A percentile compares a stretch with the other conserved stretches of the same genome.
phyloP scores from a whole-genome alignment of 2,797 vertebrate species.

The Silurus lanzhouensis region DNA sequence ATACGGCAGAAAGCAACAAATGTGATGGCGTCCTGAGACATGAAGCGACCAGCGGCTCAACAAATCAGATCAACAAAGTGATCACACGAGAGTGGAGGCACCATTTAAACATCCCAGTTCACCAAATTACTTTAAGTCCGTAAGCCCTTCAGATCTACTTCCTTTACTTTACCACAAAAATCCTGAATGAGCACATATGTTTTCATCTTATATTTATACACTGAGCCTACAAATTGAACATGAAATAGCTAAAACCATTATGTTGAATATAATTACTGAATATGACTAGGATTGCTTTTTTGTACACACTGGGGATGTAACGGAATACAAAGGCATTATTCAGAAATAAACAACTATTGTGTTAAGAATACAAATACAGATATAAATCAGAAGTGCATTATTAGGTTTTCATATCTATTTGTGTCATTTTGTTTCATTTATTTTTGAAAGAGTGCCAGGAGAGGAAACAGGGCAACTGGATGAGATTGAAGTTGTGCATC shows the following conservation, averaged over 20 bases:
- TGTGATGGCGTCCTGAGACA: no score
- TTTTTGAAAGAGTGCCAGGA: neutral
- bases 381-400: neutral
- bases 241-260: neutral
- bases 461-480: neutral
- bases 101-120: no score
- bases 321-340: slow-evolving; percentile 2
- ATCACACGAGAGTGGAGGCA: no score
- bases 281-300: neutral
- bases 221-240: neutral
- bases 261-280: neutral
- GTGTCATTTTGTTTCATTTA: neutral
- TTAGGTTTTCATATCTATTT: neutral
- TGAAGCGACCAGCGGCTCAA: no score
- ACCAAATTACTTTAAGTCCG: no score
- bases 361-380: neutral
- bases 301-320: neutral
- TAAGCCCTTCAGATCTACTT: no score
- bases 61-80: no score
- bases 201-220: no score
- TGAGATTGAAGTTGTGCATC: neutral
- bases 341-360: neutral
- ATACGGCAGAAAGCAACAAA: no score
- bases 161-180: no score
- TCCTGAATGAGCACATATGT: no score